A percentile compares a stretch with the other conserved stretches of the same genome.
Conservation (phyloP, 1,140 invertebrate species). For the Leptinotarsa texana region DNA sequence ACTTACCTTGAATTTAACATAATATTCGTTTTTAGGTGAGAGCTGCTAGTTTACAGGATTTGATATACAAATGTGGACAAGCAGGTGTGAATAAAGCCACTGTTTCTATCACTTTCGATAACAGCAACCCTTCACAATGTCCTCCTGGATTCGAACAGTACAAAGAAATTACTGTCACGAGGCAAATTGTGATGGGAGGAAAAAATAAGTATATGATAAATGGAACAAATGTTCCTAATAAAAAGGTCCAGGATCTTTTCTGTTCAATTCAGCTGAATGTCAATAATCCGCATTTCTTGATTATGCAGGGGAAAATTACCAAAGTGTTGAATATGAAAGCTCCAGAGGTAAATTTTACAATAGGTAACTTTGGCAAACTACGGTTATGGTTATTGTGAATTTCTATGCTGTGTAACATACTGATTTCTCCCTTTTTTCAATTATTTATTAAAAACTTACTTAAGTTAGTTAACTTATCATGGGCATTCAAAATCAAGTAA, state of each 20-base stretch:
- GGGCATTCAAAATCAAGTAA: too few relatives aligned
- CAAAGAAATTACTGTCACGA: constrained; percentile 90
- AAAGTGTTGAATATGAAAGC: constrained; percentile 99
- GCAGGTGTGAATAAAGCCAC: constrained; percentile 94
- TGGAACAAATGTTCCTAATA: constrained; percentile 87
- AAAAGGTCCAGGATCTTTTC: constrained; percentile 91
- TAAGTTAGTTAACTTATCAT: too few relatives aligned
- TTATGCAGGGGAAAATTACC: constrained; percentile 99
- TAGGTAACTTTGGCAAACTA: too few relatives aligned
- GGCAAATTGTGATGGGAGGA: constrained; percentile 82
- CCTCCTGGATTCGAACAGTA: constrained; percentile 93
- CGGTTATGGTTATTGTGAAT: too few relatives aligned
- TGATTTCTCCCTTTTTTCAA: too few relatives aligned
- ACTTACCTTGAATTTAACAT: constrained; percentile 6
- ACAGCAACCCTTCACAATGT: constrained; percentile 78
- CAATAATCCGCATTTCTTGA: constrained; percentile 99
- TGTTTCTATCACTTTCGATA: constrained; percentile 96
- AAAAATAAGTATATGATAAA: constrained; percentile 96
- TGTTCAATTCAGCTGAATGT: constrained; percentile 96
- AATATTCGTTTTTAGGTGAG: constrained; percentile 70
- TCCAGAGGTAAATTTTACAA: constrained; percentile 70
- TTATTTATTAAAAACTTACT: too few relatives aligned
- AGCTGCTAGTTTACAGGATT: constrained; percentile 86
- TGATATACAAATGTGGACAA: constrained; percentile 98
- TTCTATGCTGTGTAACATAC: too few relatives aligned